Conservation (phyloP, 2,113 vertebrate genomes). For the Polyodon spathula region DNA sequence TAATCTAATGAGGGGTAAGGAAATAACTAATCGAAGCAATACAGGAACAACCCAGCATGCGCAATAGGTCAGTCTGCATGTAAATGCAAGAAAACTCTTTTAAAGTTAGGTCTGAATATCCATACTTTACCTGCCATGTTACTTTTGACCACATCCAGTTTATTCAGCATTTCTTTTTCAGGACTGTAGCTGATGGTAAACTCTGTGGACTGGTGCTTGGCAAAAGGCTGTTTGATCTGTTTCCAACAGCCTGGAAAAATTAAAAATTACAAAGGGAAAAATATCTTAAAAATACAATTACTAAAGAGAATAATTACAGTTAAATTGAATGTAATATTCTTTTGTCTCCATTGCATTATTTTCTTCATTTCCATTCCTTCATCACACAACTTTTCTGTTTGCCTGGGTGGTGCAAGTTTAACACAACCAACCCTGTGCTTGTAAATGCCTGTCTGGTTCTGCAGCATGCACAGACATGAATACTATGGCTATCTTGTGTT, state of each 20-base stretch:
- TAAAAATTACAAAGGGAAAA: no score
- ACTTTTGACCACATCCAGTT: constrained; percentile 69
- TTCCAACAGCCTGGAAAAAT: constrained; percentile 67
- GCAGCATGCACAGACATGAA: constrained; percentile 8
- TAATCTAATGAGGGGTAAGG: no score
- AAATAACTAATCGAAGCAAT: no score
- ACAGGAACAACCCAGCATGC: no score
- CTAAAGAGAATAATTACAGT: no score
- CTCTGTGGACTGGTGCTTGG: constrained; percentile 67
- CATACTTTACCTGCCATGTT: constrained; percentile 61
- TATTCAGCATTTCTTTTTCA: constrained; percentile 65
- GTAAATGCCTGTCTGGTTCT: constrained; percentile 5
- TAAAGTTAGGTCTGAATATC: no score
- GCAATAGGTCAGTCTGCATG: no score
- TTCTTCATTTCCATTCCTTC: no score
- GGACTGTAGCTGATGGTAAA: constrained; percentile 75
- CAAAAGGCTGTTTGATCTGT: constrained; percentile 69
- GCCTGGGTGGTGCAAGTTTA: background rate
- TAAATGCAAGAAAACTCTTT: no score
- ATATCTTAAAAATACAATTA: no score
- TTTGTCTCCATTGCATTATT: no score
- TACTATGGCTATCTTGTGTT: background rate
- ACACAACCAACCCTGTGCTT: background rate
- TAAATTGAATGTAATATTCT: no score
- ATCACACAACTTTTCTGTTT: background rate